Evolutionary conservation across 2,113 vertebrate genomes (phyloP).

Genomic region (Callopanchax toddi): DNA sequence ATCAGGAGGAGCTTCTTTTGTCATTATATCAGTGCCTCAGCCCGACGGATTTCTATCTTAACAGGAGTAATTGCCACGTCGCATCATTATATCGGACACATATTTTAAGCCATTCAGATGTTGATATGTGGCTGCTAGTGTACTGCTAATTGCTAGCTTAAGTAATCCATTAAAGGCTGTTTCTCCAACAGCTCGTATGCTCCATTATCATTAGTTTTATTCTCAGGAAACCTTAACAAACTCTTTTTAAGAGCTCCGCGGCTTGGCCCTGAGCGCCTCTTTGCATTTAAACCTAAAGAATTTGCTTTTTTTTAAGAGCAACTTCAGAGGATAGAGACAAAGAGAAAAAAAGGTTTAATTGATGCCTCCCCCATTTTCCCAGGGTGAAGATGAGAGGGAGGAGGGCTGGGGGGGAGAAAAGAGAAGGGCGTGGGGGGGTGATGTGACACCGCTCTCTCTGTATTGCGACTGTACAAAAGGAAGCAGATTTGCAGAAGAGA

Average conservation of each 20-base stretch:
- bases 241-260: conserved; percentile 48
- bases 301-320: conserved; percentile 66
- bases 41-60: conserved; percentile 38
- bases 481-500: conserved; percentile 93
- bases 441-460: conserved; percentile 86
- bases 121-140: conserved; percentile 65
- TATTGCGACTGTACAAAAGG: conserved; percentile 96
- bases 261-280: conserved; percentile 57
- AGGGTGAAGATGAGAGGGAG: conserved; percentile 77
- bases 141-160: conserved; percentile 72
- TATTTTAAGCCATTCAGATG: conserved; percentile 59
- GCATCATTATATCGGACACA: conserved; percentile 53
- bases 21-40: conserved; percentile 22
- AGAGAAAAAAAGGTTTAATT: conserved; percentile 81
- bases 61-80: conserved; percentile 40
- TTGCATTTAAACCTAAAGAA: conserved; percentile 82
- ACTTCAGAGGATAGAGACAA: conserved; percentile 66
- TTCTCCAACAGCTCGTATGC: conserved; percentile 66
- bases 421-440: conserved; percentile 82
- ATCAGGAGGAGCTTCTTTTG: background rate
- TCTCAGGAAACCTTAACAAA: conserved; percentile 67
- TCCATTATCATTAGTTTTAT: conserved; percentile 74
- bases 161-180: conserved; percentile 72
- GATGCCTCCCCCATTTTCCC: conserved; percentile 89
- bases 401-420: conserved; percentile 41